A percentile compares a stretch with the other conserved stretches of the same genome.
Evolutionary conservation across 2,888 invertebrate species (phyloP).

Genomic region (Chaetogeoica ovagalla): DNA sequence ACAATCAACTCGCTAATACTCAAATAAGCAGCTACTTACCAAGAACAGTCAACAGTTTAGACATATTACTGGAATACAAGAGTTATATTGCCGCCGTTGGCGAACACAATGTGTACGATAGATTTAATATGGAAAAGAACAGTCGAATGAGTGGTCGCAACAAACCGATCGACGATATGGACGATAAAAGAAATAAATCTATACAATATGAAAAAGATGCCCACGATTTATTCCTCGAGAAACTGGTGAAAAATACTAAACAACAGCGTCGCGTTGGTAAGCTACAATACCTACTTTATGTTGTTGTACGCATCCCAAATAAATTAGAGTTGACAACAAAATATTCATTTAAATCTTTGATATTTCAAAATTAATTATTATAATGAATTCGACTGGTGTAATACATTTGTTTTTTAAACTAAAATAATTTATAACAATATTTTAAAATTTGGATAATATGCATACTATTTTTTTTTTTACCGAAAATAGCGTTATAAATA

Average conservation of each 20-base stretch:
- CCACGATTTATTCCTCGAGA: slow-evolving; percentile 29
- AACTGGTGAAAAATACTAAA: slow-evolving; percentile 32
- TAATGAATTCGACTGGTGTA: too few species aligned
- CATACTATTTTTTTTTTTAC: too few species aligned
- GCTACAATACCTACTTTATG: background rate
- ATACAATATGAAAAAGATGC: slow-evolving; percentile 1
- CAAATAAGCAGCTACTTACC: background rate
- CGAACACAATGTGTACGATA: background rate
- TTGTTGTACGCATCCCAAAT: too few species aligned
- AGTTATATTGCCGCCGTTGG: slow-evolving; percentile 17
- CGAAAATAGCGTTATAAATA: too few species aligned
- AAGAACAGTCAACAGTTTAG: slow-evolving; percentile 2
- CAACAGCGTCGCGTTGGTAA: slow-evolving; percentile 24
- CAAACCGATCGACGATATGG: background rate
- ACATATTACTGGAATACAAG: slow-evolving; percentile 34
- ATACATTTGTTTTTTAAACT: too few species aligned
- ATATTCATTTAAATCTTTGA: too few species aligned
- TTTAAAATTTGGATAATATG: too few species aligned
- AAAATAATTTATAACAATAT: too few species aligned
- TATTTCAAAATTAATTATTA: too few species aligned
- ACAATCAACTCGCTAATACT: background rate
- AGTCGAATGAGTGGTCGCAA: background rate
- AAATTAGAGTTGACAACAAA: too few species aligned
- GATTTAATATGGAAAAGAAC: background rate
- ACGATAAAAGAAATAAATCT: slow-evolving; percentile 37